These are phyloP conservation scores for Pseudomyrmex cubaensis DNA, from an alignment of 1,140 invertebrate species.

Conservation along the genomic window DNA sequence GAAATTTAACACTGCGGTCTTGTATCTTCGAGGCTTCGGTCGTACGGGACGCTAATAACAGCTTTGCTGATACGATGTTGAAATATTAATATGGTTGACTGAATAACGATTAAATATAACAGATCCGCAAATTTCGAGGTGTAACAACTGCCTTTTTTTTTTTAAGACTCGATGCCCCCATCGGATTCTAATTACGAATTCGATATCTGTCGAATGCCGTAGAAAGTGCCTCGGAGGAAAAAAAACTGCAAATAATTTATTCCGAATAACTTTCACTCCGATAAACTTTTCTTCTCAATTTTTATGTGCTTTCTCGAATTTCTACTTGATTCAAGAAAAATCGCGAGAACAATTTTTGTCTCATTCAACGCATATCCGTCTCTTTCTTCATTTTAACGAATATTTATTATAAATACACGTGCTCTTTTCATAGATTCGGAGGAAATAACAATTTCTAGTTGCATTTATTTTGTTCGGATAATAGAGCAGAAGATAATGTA, in stretches of 20 bases:
- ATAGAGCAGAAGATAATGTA: neutral
- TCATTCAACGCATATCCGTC: no score
- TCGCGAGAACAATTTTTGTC: no score
- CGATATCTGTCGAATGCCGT: neutral
- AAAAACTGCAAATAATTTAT: neutral
- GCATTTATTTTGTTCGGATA: neutral
- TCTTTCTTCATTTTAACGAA: no score
- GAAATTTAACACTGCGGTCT: slow-evolving; percentile 44
- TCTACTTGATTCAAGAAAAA: neutral
- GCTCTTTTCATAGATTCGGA: neutral
- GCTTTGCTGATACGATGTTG: slow-evolving; percentile 27
- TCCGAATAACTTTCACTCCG: slow-evolving; percentile 1
- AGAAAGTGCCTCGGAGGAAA: neutral
- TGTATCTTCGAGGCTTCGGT: neutral
- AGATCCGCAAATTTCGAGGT: slow-evolving; percentile 33
- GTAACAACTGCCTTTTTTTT: neutral
- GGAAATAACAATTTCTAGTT: neutral
- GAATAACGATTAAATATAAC: slow-evolving; percentile 60
- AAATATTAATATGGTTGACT: slow-evolving; percentile 65
- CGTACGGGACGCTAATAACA: slow-evolving; percentile 34
- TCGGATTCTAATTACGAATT: neutral
- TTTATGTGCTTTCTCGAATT: neutral
- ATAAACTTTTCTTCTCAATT: neutral
- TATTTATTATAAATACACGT: neutral
- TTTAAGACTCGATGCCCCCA: neutral